Percentiles rank a stretch among this genome's conserved stretches.
phyloP scores from a whole-genome alignment of 2,888 invertebrate genomes.

The Cantharis nigra region DNA sequence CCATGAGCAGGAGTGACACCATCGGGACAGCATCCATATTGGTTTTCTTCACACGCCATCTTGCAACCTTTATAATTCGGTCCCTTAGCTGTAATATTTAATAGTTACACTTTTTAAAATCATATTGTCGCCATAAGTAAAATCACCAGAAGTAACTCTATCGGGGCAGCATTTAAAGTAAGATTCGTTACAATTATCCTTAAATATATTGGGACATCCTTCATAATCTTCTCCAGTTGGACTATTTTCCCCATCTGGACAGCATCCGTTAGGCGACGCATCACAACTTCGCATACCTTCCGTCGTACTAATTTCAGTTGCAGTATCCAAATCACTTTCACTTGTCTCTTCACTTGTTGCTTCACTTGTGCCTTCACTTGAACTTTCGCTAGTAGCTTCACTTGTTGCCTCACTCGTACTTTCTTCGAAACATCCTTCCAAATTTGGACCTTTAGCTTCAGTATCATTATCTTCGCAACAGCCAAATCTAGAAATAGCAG shows the following conservation, averaged over 20 bases:
- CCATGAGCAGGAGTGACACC: slow-evolving; percentile 85
- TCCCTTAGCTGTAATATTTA: slow-evolving; percentile 63
- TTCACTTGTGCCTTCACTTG: neutral
- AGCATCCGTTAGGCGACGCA: slow-evolving; percentile 72
- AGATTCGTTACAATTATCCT: slow-evolving; percentile 61
- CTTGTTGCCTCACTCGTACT: slow-evolving; percentile 11
- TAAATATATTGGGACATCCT: slow-evolving; percentile 55
- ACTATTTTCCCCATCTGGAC: slow-evolving; percentile 67
- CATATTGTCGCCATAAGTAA: neutral
- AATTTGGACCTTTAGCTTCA: slow-evolving; percentile 58
- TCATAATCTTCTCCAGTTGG: slow-evolving; percentile 68
- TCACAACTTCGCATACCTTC: slow-evolving; percentile 56
- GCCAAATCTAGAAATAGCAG: slow-evolving; percentile 64
- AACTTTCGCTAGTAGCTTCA: neutral
- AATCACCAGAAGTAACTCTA: slow-evolving; percentile 64
- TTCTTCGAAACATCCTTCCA: slow-evolving; percentile 46
- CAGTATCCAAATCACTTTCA: slow-evolving; percentile 23
- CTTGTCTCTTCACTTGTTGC: neutral
- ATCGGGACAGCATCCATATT: slow-evolving; percentile 88
- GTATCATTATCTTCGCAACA: slow-evolving; percentile 84
- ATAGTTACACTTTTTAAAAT: neutral
- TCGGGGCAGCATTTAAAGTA: slow-evolving; percentile 78
- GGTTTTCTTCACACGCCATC: slow-evolving; percentile 67
- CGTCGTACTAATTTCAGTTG: slow-evolving; percentile 17
- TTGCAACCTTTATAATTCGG: slow-evolving; percentile 75